Conservation (phyloP, 1,140 invertebrate species). For the Saccostrea glomerata region DNA sequence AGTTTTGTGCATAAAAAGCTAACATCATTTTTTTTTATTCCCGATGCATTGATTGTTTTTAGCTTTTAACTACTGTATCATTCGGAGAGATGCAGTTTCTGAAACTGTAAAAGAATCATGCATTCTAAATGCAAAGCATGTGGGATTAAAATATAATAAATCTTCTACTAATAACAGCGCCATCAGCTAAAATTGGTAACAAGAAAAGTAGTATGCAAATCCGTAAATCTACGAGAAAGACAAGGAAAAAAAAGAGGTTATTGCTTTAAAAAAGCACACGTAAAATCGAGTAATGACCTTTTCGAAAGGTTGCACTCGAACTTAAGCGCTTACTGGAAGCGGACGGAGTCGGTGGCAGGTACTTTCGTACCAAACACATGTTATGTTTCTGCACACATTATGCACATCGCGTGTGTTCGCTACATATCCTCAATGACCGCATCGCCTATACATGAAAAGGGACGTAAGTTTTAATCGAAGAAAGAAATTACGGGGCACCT, state of each 20-base stretch:
- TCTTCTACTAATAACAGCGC: not conserved
- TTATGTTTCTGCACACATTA: not conserved
- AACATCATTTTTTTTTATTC: not conserved
- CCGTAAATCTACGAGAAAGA: not conserved
- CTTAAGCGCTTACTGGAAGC: not conserved
- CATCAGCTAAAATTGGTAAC: not conserved
- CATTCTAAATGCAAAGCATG: not conserved
- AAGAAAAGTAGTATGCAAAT: not conserved
- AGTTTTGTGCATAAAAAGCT: too few relatives aligned
- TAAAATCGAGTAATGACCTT: not conserved
- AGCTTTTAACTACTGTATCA: not conserved
- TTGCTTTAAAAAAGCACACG: not conserved
- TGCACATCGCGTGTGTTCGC: not conserved
- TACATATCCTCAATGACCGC: not conserved
- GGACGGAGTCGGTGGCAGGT: not conserved
- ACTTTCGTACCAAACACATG: not conserved
- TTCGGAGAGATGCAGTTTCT: not conserved
- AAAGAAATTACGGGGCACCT: not conserved
- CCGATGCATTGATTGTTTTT: not conserved
- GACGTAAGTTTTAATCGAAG: not conserved
- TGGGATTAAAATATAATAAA: not conserved
- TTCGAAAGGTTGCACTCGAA: not conserved
- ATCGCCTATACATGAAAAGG: not conserved
- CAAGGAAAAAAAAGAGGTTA: not conserved
- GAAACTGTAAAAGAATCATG: not conserved